These are phyloP conservation scores for Sardinella longiceps DNA, from an alignment of 2,797 vertebrate species.

Conservation along the genomic window DNA sequence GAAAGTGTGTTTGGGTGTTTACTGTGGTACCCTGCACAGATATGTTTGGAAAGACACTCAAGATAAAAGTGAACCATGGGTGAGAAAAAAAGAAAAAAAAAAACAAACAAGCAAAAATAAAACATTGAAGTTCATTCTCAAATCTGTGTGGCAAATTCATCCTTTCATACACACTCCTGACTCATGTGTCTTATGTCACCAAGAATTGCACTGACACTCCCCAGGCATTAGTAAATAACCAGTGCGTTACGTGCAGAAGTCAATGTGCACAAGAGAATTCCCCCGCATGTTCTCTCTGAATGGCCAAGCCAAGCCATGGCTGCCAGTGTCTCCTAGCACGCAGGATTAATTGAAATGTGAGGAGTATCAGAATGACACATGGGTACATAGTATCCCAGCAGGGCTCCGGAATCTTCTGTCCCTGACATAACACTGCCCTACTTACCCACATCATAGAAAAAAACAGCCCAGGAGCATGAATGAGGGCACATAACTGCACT, in stretches of 20 bases:
- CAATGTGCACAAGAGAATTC: neutral
- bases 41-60: slow-evolving; percentile 34
- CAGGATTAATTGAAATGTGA: slow-evolving; percentile 41
- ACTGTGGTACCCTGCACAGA: slow-evolving; percentile 35
- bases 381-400: slow-evolving; percentile 39
- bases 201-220: neutral
- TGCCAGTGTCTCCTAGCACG: slow-evolving; percentile 8
- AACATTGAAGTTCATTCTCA: slow-evolving; percentile 41
- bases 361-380: slow-evolving; percentile 39
- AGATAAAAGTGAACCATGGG: slow-evolving; percentile 30
- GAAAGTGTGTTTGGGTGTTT: slow-evolving; percentile 60
- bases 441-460: slow-evolving; percentile 34
- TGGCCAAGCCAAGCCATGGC: neutral
- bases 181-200: neutral
- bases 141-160: neutral
- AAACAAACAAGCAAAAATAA: slow-evolving; percentile 51
- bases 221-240: neutral
- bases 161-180: neutral
- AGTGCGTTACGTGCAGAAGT: neutral
- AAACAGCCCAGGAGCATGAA: slow-evolving; percentile 16
- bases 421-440: slow-evolving; percentile 55
- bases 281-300: neutral
- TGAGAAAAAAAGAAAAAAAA: slow-evolving; percentile 35
- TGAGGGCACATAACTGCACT: slow-evolving; percentile 11
- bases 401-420: slow-evolving; percentile 44